These are phyloP conservation scores for Parambassis ranga DNA, from an alignment of 2,797 vertebrate species.

Conservation along the genomic window DNA sequence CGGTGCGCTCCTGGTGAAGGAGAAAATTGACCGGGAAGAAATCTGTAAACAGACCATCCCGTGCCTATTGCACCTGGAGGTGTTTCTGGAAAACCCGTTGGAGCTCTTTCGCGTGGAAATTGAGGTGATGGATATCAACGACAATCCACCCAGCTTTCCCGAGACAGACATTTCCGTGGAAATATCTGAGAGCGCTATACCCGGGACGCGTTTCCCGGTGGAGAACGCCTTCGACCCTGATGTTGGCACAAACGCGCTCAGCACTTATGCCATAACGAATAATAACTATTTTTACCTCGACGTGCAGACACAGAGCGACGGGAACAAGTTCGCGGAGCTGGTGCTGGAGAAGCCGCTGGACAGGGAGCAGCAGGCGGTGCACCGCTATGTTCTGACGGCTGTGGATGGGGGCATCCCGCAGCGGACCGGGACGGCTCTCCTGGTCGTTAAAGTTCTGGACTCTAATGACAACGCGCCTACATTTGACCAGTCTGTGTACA, in stretches of 20 bases:
- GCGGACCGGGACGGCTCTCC: conserved; percentile 93
- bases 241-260: conserved; percentile 94
- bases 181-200: conserved; percentile 96
- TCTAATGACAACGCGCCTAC: conserved; percentile 97
- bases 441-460: conserved; percentile 94
- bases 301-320: conserved; percentile 96
- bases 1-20: conserved; percentile 92
- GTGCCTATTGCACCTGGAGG: conserved; percentile 95
- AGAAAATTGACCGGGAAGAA: conserved; percentile 95
- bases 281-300: conserved; percentile 96
- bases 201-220: conserved; percentile 96
- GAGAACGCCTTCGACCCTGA: conserved; percentile 98
- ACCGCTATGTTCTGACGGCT: conserved; percentile 96
- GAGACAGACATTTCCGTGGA: conserved; percentile 96
- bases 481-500: conserved; percentile 95
- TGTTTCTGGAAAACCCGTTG: conserved; percentile 95
- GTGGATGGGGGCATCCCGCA: conserved; percentile 94
- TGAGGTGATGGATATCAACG: conserved; percentile 97
- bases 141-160: conserved; percentile 93
- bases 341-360: conserved; percentile 95
- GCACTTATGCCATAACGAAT: conserved; percentile 94
- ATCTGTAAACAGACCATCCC: conserved; percentile 93
- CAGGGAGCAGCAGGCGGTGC: conserved; percentile 95
- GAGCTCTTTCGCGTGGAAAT: conserved; percentile 98
- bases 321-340: conserved; percentile 95